Evolutionary conservation across 2,888 invertebrate genomes (phyloP).

Genomic region (Phorcus lineatus): DNA sequence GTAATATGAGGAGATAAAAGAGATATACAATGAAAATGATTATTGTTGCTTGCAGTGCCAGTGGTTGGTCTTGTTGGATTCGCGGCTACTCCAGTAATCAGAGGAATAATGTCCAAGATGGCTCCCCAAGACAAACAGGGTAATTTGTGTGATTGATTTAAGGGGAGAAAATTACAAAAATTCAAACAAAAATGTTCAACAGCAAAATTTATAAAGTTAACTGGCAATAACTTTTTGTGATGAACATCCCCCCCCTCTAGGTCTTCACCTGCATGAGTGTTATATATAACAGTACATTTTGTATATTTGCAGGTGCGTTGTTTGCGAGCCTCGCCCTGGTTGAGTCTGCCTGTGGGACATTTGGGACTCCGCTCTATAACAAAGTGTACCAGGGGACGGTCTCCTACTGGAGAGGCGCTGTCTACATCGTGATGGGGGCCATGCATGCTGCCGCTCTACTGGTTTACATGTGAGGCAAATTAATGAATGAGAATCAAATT

Average conservation of each 20-base stretch:
- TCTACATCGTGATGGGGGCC: conserved; percentile 24
- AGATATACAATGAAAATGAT: not conserved
- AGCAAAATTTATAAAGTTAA: too few relatives aligned
- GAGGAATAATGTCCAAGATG: conserved; percentile 14
- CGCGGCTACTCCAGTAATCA: conserved; percentile 2
- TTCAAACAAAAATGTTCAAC: too few relatives aligned
- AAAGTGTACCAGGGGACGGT: conserved; percentile 28
- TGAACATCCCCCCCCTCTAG: too few relatives aligned
- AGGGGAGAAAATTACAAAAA: too few relatives aligned
- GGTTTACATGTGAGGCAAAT: conserved; percentile 20
- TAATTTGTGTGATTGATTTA: not conserved
- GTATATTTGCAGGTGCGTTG: conserved; percentile 36
- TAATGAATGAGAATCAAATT: too few relatives aligned
- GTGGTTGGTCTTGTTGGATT: conserved; percentile 3
- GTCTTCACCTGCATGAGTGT: too few relatives aligned
- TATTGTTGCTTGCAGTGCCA: not conserved
- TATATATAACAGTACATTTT: too few relatives aligned
- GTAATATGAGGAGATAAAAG: too few relatives aligned
- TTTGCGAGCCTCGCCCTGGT: conserved; percentile 42
- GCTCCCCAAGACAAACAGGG: not conserved
- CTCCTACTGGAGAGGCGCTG: conserved; percentile 25
- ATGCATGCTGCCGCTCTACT: conserved; percentile 3
- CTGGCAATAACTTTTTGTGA: too few relatives aligned
- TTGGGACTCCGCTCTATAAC: conserved; percentile 17
- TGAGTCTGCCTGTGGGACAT: conserved; percentile 24